phyloP scores from a whole-genome alignment of 2,888 invertebrate genomes.

The Xanthia icteritia region DNA sequence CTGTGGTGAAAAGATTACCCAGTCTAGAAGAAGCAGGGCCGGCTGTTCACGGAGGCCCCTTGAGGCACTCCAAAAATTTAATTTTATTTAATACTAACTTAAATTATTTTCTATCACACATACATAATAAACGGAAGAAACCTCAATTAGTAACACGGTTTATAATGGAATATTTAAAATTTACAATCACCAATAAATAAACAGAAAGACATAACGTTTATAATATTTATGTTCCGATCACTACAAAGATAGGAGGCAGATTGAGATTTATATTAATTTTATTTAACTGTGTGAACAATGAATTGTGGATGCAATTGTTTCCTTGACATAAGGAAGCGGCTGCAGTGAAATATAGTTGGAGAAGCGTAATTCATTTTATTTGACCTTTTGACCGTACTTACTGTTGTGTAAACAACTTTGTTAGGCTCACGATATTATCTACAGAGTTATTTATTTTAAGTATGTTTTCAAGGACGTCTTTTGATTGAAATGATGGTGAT shows the following conservation, averaged over 20 bases:
- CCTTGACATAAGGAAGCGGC: conserved; percentile 54
- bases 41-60: not conserved
- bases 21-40: not conserved
- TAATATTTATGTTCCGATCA: conserved; percentile 15
- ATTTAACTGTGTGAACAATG: conserved; percentile 31
- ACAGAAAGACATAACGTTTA: not conserved
- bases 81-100: not conserved
- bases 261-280: conserved; percentile 38
- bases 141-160: conserved; percentile 19
- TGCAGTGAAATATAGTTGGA: conserved; percentile 40
- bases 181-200: conserved; percentile 16
- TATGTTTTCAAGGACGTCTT: not conserved
- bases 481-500: not conserved
- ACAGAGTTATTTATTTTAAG: not conserved
- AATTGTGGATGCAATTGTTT: conserved; percentile 35
- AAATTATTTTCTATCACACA: not conserved
- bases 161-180: conserved; percentile 16
- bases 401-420: conserved; percentile 15
- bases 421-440: not conserved
- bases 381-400: conserved; percentile 40
- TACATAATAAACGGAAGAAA: too few relatives aligned
- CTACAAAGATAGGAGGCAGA: conserved; percentile 12
- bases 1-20: not conserved
- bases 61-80: not conserved
- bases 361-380: conserved; percentile 29